Base-by-base conservation (phyloP, 2,888 invertebrate species). In the Drosophila peninsularis region DNA sequence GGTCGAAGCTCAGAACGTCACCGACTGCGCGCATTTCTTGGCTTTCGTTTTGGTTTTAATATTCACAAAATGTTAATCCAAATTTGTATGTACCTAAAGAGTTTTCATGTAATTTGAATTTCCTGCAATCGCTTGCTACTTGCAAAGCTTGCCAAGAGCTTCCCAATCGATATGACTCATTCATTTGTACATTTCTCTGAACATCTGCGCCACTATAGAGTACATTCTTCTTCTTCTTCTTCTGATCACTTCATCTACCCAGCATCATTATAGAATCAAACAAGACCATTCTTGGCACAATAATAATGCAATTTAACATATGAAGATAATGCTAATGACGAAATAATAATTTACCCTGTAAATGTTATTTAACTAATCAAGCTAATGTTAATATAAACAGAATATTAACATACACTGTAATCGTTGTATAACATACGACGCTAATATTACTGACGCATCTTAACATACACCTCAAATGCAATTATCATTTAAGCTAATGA, bases 11-110 rank as follows among this genome's bases (percentile, higher is more conserved):
- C n/a, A 71, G 66, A 62, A 68, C 66, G 24, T 49, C 36, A 57
- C 41, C 44, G 53, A 64, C 64, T 49, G 53, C 63, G 61, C 76
- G 58, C 74, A 67, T 47, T 47, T 55, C 56, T 52, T 50, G 65
- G 61, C 73, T 82, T 73, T 58, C 47, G 37, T 78, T 75, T 78
- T 69, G 61, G 68, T 68, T 74, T 67, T 45, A 54, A 58, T 74
- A 65, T 76, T 65, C 47, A 47, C 47, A 47, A 64, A 64, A 63
- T 57, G 55, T 73, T 70, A 54, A 60, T 72, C 57, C 50, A 52
- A 70, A 63, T 69, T 62, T 36, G 30, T 53, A 41, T 75, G 54
- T 62, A 75, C 41, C 54, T 41, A 47, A 72, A 58, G 57, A 54
- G 34, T 27, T 45, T 42, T 63, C 36, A 78, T 78, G 49, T 56